Evolutionary conservation across 2,888 invertebrate species (phyloP), one percentile per base, ranked within the genome.

Genomic region (Torymus aiolomorphi): DNA sequence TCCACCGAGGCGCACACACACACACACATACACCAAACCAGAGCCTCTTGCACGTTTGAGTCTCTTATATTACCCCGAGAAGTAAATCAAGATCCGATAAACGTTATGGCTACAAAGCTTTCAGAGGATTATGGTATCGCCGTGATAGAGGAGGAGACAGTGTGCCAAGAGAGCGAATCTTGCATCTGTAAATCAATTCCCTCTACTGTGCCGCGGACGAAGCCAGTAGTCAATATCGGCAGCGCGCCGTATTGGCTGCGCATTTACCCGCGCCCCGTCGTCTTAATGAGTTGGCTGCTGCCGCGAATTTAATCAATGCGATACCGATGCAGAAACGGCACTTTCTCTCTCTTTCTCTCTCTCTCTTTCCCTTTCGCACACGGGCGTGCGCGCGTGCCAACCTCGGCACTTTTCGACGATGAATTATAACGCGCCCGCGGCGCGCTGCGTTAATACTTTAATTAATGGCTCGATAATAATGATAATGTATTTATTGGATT

Each of bases 41-140:
- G 3, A 24, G 24, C 24, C 24, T 24, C 24, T 3, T 24, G 24
- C 24, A 24, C 24, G 72, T 24, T 65, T 24, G 52, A 65, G 59
- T 80, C 67, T 80, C 79, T 76, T 79, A 78, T 80, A 79, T 80
- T 82, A 71, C 76, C 66, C 24, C 65, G 62, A 77, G 80, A 67
- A 80, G 77, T 80, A 80, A 82, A 82, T 82, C 82, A 82, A 76
- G 79, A 80, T 80, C 73, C 79, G 82, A 82, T 79, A 82, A 80
- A 74, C 80, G 76, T 82, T 82, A 82, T 74, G 74, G 76, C 77
- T 76, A 66, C 78, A 74, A 80, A 80, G 80, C 80, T 80, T 76
- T 69, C 76, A 56, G 76, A 73, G 80, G 80, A 80, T 80, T 76
- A 80, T 80, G 65, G 79, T 71, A 80, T 78, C 70, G 42, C 52